These are phyloP conservation scores for Calidris pygmaea DNA, from an alignment of 2,113 vertebrate genomes.

Conservation along the genomic window DNA sequence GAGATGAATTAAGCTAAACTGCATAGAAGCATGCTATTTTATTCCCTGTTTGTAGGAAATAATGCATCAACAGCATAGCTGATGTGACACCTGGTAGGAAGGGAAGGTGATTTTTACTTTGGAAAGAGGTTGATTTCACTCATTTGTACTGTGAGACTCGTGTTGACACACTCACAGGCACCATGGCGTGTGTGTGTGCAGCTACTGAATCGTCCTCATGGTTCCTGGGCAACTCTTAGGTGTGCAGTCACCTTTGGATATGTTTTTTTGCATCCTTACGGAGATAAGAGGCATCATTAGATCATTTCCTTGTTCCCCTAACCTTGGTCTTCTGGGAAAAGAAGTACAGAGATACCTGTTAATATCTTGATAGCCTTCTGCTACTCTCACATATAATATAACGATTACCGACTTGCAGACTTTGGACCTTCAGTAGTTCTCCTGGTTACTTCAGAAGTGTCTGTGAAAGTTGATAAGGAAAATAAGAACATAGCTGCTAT, in stretches of 20 bases:
- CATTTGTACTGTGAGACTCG: not conserved
- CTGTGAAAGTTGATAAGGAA: not conserved
- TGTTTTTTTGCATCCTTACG: not conserved
- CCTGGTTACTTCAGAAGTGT: not conserved
- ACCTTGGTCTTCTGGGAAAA: not conserved
- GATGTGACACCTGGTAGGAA: not conserved
- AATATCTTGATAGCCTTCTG: not conserved
- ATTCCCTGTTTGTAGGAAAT: not conserved
- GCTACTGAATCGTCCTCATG: fast-evolving
- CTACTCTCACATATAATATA: not conserved
- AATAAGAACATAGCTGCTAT: fast-evolving
- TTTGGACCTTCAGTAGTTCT: not conserved
- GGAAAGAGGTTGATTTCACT: not conserved
- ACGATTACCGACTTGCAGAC: not conserved
- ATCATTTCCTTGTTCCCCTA: not conserved
- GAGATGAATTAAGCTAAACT: not conserved
- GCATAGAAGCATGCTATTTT: not conserved
- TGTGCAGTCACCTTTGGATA: not conserved
- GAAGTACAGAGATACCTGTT: not conserved
- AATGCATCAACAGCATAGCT: not conserved
- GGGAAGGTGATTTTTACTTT: not conserved
- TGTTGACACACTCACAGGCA: fast-evolving
- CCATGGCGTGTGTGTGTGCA: not conserved
- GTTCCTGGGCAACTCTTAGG: not conserved
- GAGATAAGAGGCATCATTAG: not conserved